Evolutionary conservation across 2,797 vertebrate genomes (phyloP).

Genomic region (Notamacropus eugenii): DNA sequence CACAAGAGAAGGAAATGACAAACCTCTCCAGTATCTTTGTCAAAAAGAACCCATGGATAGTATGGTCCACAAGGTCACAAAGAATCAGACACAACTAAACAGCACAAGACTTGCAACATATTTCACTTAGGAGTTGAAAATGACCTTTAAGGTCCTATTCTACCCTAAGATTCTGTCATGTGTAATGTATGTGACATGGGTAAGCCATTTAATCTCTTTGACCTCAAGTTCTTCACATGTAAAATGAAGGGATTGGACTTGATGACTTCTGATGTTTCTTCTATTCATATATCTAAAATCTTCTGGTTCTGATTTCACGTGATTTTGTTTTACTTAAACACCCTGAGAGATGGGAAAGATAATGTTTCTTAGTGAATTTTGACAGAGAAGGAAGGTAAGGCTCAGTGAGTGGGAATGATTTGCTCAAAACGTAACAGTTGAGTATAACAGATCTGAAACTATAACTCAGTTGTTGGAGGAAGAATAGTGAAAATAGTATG

Average conservation of each 20-base stretch:
- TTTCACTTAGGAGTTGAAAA: not conserved
- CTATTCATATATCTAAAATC: not conserved
- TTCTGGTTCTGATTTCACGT: not conserved
- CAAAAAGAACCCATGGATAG: not conserved
- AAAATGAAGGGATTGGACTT: not conserved
- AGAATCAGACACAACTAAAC: not conserved
- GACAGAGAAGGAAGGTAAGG: constrained; percentile 7
- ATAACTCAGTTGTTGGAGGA: not conserved
- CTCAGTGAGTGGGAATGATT: not conserved
- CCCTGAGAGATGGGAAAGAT: not conserved
- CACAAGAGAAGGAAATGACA: not conserved
- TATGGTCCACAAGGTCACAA: not conserved
- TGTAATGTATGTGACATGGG: not conserved
- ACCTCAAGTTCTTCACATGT: not conserved
- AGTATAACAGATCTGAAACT: not conserved
- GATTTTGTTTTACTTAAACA: not conserved
- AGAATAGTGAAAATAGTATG: not conserved
- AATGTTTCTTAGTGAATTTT: not conserved
- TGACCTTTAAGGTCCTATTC: too few relatives aligned
- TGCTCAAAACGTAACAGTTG: not conserved
- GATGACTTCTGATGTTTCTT: not conserved
- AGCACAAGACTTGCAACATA: not conserved
- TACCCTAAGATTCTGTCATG: not conserved
- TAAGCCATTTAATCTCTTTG: not conserved
- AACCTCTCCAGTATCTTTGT: not conserved